Evolutionary conservation across 2,113 vertebrate species (phyloP), one percentile per base, ranked within the genome.

Genomic region (Rattus norvegicus): DNA sequence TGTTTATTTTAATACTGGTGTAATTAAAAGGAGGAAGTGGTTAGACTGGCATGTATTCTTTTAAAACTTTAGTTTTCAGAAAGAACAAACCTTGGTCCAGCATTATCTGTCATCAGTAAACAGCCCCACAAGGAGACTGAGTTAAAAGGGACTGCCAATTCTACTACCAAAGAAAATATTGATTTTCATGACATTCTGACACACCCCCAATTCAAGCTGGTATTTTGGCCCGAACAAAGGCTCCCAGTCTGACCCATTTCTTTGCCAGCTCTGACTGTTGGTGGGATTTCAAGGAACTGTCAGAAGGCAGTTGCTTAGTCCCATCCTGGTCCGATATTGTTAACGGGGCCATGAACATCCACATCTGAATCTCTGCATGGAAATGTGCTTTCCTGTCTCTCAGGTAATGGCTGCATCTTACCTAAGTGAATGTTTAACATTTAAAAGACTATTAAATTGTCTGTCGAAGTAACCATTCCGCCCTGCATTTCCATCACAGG

Each of bases 131-230:
- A 52, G 52, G 22, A 63, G 22, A 83, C 22, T 73, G 67, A 30
- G 1, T 88, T 86, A 65, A 80, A 96, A 69, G 52, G 52, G 19
- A 84, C 80, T 36, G 52, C 24, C 63, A 63, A 84, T n/a, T 47
- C 22, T 26, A 88, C 0, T 30, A 61, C 83, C 90, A 95, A 95
- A 96, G 83, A 84, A n/a, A 90, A 93, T n/a, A 88, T 26, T 92
- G 47, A 73, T 30, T 88, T 91, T 72, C 87, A 67, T 84, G 63
- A 93, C 52, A 91, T 81, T 67, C 26, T 7, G 88, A 67, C 87
- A 93, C 19, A 79, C 49, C 36, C 81, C 1, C 43, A 79, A 93
- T 75, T n/a, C 69, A 52, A 87, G 36, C 43, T 69, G 85, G 39
- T 76, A 94, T 76, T 49, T 83, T 83, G 39, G 22, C 85, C 20